Percentiles rank a stretch among this genome's conserved stretches.
Conservation (phyloP, 2,888 invertebrate genomes). For the Eledona agricola region DNA sequence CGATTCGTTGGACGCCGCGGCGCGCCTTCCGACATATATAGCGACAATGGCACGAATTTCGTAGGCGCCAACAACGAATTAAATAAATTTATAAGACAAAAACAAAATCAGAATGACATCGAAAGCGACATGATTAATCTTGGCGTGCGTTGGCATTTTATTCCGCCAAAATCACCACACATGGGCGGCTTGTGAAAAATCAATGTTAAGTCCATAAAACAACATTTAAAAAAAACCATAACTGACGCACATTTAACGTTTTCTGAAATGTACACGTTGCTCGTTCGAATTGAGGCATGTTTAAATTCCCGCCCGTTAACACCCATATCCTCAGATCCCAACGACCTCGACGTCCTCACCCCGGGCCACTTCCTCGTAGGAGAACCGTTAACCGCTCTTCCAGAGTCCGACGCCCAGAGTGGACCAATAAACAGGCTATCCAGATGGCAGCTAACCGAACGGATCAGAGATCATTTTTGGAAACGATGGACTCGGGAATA, state of each 20-base stretch:
- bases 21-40: conserved; percentile 18
- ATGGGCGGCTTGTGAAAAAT: conserved; percentile 41
- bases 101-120: background rate
- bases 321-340: conserved; percentile 42
- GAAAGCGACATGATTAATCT: conserved; percentile 16
- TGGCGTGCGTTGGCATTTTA: conserved; percentile 49
- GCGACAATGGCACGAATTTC: conserved; percentile 37
- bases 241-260: conserved; percentile 43
- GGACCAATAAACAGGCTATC: conserved; percentile 30
- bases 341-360: conserved; percentile 35
- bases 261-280: conserved; percentile 47
- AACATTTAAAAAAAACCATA: conserved; percentile 45
- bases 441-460: conserved; percentile 37
- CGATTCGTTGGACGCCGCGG: conserved; percentile 36
- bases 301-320: conserved; percentile 49
- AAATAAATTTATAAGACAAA: conserved; percentile 5
- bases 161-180: conserved; percentile 47
- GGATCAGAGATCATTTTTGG: conserved; percentile 40
- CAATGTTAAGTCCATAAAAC: conserved; percentile 46
- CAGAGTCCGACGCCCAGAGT: conserved; percentile 33
- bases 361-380: conserved; percentile 48
- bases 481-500: conserved; percentile 41
- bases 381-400: conserved; percentile 35
- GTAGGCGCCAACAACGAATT: conserved; percentile 27
- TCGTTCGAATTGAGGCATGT: conserved; percentile 47